Evolutionary conservation across 2,113 vertebrate genomes (phyloP), one percentile per base, ranked within the genome.

Genomic region (Erpornis zantholeuca): DNA sequence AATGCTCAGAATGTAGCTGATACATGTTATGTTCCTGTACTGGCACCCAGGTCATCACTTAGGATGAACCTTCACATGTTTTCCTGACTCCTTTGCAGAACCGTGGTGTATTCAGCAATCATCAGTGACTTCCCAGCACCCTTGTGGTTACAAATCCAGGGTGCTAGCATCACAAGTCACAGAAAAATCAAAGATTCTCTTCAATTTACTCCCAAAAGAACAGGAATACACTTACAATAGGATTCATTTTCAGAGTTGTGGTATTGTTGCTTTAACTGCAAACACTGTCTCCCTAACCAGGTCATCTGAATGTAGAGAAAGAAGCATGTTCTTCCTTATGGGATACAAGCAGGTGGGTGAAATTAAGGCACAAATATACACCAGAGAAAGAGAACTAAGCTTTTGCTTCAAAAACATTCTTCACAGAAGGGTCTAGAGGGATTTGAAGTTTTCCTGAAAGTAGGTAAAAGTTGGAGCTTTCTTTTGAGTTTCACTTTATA

Each of bases 401-500:
- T 94, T 95, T 75, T 87, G 44, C 91, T 97, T 97, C 94, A 95
- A 84, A 97, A 95, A 86, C 40, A 22, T 65, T 78, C 61, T 92
- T 92, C 88, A 91, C 60, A 95, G 86, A 96, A 87, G 15, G 11
- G 40, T 85, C 94, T 94, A 72, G 89, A 61, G 88, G 86, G 92
- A 94, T 95, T 96, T 95, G 93, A 97, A 96, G 91, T 85, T 95
- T 92, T 92, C 79, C 94, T 88, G 86, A 96, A 92, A 97, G 65
- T 71, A 92, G 61, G 95, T 56, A 82, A 91, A 94, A 97, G 92
- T 95, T 94, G 84, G 35, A 83, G 56, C 93, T 96, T 96, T 95
- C 92, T 88, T 97, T 94, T 90, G 72, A 92, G 77, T 89, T 96
- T 57, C 40, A 76, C 81, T 97, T 96, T 89, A 36, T 87, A 77